Percentiles rank a stretch among this genome's conserved stretches.
These are phyloP conservation scores for Rhingia rostrata DNA, from an alignment of 2,888 invertebrate genomes.

Conservation along the genomic window DNA sequence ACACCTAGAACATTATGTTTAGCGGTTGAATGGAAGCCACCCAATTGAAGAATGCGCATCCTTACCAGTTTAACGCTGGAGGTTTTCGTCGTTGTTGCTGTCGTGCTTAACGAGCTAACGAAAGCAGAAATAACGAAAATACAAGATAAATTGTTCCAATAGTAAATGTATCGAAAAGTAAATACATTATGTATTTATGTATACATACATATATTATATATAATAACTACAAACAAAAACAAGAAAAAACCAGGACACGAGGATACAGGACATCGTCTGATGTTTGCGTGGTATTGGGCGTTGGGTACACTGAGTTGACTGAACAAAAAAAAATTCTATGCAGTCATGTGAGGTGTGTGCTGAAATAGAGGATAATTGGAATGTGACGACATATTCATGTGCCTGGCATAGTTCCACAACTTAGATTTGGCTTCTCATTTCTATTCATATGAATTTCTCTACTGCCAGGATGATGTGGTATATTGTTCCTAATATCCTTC, in stretches of 20 bases:
- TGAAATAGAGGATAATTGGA: conserved; percentile 58
- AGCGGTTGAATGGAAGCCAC: conserved; percentile 43
- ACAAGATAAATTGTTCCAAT: conserved; percentile 64
- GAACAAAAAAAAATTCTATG: conserved; percentile 4
- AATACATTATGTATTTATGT: neutral
- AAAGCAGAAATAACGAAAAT: conserved; percentile 61
- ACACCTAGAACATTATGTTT: conserved; percentile 52
- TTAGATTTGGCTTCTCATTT: conserved; percentile 30
- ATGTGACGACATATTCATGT: conserved; percentile 53
- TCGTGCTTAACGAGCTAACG: conserved; percentile 63
- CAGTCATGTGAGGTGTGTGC: conserved; percentile 4
- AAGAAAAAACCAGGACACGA: conserved; percentile 44
- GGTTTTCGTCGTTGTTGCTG: conserved; percentile 38
- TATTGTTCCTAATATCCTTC: conserved; percentile 30
- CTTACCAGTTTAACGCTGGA: conserved; percentile 40
- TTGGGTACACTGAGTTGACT: neutral
- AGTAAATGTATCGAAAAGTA: conserved; percentile 66
- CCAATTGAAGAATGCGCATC: conserved; percentile 56
- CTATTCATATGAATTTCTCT: conserved; percentile 20
- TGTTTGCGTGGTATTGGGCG: conserved; percentile 25
- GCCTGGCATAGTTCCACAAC: conserved; percentile 60
- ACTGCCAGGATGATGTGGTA: conserved; percentile 9
- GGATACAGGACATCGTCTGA: conserved; percentile 49
- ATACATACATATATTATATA: neutral
- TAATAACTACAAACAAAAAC: neutral